phyloP scores from a whole-genome alignment of 2,797 vertebrate genomes.

The Esox masquinongy region DNA sequence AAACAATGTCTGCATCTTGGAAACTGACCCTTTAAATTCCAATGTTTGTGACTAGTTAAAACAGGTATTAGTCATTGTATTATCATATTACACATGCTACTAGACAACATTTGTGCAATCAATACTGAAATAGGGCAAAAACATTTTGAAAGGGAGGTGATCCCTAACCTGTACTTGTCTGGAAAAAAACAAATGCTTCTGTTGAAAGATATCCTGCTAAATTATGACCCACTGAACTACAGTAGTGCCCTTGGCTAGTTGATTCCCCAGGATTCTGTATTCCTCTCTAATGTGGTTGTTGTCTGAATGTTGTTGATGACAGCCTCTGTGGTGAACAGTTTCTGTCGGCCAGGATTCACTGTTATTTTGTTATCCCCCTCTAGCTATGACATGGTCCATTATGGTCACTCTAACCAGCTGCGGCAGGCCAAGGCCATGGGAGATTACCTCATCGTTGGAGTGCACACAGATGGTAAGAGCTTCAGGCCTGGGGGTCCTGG shows the following conservation, averaged over 20 bases:
- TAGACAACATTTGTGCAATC: no score
- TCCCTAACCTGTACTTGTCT: no score
- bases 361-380: conserved; percentile 30
- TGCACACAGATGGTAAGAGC: conserved; percentile 89
- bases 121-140: no score
- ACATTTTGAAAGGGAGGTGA: no score
- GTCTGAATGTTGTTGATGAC: not conserved
- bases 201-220: not conserved
- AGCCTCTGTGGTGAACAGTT: not conserved
- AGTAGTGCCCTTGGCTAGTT: not conserved
- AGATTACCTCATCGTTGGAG: conserved; percentile 93
- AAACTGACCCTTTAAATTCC: not conserved
- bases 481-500: not conserved
- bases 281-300: not conserved
- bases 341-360: not conserved
- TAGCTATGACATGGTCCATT: conserved; percentile 98
- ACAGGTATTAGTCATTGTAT: no score
- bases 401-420: conserved; percentile 68
- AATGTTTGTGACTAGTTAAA: no score
- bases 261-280: not conserved
- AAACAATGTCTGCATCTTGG: not conserved
- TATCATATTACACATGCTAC: no score
- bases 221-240: not conserved
- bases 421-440: conserved; percentile 94
- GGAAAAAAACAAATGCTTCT: no score